Evolutionary conservation across 2,797 vertebrate genomes (phyloP).

Genomic region (Pseudotriccus pelzelni): DNA sequence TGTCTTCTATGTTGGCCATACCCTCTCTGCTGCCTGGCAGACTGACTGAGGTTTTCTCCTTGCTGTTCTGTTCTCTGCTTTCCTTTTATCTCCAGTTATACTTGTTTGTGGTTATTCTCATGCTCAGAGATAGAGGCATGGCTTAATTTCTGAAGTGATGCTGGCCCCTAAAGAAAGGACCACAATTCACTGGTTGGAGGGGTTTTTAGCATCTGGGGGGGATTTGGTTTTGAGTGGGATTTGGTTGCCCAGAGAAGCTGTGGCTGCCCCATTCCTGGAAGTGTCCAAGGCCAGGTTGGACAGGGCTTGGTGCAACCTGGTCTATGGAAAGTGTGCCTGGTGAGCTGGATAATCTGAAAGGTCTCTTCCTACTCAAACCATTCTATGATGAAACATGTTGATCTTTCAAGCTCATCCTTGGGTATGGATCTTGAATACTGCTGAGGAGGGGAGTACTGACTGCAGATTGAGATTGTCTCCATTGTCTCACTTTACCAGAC

Average conservation of each 20-base stretch:
- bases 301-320: accelerated
- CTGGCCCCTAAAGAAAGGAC: background rate
- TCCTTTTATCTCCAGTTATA: background rate
- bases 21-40: background rate
- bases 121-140: accelerated
- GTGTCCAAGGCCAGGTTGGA: background rate
- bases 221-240: background rate
- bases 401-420: background rate
- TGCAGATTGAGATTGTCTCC: too few relatives aligned
- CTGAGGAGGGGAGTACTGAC: accelerated
- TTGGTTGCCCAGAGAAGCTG: background rate
- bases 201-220: background rate
- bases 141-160: background rate
- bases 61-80: background rate
- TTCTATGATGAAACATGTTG: background rate
- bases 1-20: background rate
- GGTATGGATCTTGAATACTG: background rate
- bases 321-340: background rate
- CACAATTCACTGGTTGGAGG: accelerated
- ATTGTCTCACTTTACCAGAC: accelerated
- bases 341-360: accelerated
- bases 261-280: background rate
- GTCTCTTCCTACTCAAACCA: background rate
- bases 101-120: background rate
- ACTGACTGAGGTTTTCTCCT: background rate